A percentile compares a stretch with the other conserved stretches of the same genome.
phyloP scores from a whole-genome alignment of 2,888 invertebrate species.

The Ophioninae sp. region DNA sequence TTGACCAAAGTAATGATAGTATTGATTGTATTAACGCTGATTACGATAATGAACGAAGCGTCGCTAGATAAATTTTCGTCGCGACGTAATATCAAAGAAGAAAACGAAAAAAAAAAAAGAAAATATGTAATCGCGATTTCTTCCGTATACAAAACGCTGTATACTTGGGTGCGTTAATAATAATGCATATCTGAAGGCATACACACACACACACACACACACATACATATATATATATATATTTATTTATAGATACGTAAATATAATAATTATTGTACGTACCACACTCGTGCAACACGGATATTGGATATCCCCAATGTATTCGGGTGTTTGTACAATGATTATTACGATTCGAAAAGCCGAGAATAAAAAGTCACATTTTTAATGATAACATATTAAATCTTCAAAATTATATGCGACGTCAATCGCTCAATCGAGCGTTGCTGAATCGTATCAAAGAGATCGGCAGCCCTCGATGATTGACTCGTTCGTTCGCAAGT shows the following conservation, averaged over 20 bases:
- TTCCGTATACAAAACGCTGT: conserved; percentile 40
- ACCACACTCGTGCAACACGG: neutral
- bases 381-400: neutral
- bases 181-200: conserved; percentile 56
- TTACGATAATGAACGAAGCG: neutral
- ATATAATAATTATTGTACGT: neutral
- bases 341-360: neutral
- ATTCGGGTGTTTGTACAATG: neutral
- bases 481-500: conserved; percentile 13
- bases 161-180: conserved; percentile 53
- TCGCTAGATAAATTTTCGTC: conserved; percentile 2
- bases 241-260: neutral
- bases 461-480: conserved; percentile 1
- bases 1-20: conserved; percentile 33
- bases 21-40: conserved; percentile 27
- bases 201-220: conserved; percentile 21
- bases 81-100: conserved; percentile 1
- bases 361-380: neutral
- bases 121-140: conserved; percentile 7
- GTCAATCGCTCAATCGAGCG: neutral
- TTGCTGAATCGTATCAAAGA: neutral
- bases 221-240: neutral
- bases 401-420: neutral
- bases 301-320: neutral
- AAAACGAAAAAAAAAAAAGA: conserved; percentile 1